Percentiles rank a stretch among this genome's conserved stretches.
Conservation (phyloP, 2,113 vertebrate species). For the Anhinga rufa region DNA sequence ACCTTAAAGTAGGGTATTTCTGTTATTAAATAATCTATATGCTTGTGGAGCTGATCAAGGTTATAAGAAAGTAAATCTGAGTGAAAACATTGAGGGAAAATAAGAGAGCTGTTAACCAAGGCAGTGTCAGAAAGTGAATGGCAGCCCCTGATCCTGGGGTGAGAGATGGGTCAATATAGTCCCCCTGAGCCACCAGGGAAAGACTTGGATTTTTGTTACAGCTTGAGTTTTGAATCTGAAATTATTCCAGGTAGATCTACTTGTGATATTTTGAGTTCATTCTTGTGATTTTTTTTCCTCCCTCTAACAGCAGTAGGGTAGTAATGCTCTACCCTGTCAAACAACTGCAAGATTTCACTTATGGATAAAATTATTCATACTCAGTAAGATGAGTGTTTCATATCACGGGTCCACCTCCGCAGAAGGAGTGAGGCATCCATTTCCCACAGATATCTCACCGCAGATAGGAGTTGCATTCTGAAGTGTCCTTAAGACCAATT, state of each 20-base stretch:
- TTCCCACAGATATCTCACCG: not conserved
- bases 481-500: not conserved
- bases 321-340: not conserved
- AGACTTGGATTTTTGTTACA: not conserved
- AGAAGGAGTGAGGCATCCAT: not conserved
- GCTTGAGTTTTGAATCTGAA: not conserved
- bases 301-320: not conserved
- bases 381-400: not conserved
- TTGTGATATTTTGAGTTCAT: not conserved
- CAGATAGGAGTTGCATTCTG: not conserved
- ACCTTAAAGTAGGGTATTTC: not conserved
- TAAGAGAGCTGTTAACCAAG: not conserved
- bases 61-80: not conserved
- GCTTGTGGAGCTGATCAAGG: not conserved
- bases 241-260: not conserved
- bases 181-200: not conserved
- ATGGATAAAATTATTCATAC: not conserved
- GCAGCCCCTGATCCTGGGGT: not conserved
- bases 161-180: not conserved
- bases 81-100: not conserved
- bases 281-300: not conserved
- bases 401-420: not conserved
- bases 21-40: not conserved
- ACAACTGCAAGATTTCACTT: not conserved
- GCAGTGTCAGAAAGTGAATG: fast-evolving